Evolutionary conservation across 1,140 invertebrate species (phyloP), one percentile per base, ranked within the genome.

Genomic region (Drepana arcuata): DNA sequence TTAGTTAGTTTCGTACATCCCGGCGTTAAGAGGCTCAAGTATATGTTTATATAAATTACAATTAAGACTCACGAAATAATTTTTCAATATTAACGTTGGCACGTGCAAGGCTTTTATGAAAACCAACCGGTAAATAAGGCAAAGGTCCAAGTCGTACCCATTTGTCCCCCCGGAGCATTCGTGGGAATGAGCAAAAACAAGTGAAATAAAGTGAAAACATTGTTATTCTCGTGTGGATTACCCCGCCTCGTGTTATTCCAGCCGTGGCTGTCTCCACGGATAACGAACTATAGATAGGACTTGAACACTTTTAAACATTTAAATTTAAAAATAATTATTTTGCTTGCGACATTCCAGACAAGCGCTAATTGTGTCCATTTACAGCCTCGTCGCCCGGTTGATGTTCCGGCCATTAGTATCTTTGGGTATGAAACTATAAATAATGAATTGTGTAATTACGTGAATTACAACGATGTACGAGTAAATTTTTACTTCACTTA

Each of bases 181-280:
- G 46, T 39, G 46, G 47, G 48, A 62, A 62, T 63, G 57, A 59
- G 53, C 60, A 66, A 64, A 64, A 70, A 62, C 57, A 57, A 57
- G 45, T 40, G 48, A 54, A 66, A 66, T 63, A 69, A 53, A 66
- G 62, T 63, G 58, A 64, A 59, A 63, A 65, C 60, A 64, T 59
- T 69, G 65, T 65, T 70, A 62, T 60, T 64, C 51, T 58, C 53
- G 40, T 54, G 60, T 64, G 66, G 57, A 58, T 67, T 67, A 67
- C 56, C 41, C 43, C 44, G 38, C 36, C 34, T 48, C 42, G 51
- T 57, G 45, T 59, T 50, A 47, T 56, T 51, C 26, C 47, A 53
- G 46, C 34, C 43, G 36, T 27, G 25, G 29, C 37, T 50, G 44
- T 51, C 48, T 38, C 31, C 18, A 11, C 37, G 32, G 34, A 48